Evolutionary conservation across 2,888 invertebrate species (phyloP), one percentile per base, ranked within the genome.

Genomic region (Stenoptilia bipunctidactyla): DNA sequence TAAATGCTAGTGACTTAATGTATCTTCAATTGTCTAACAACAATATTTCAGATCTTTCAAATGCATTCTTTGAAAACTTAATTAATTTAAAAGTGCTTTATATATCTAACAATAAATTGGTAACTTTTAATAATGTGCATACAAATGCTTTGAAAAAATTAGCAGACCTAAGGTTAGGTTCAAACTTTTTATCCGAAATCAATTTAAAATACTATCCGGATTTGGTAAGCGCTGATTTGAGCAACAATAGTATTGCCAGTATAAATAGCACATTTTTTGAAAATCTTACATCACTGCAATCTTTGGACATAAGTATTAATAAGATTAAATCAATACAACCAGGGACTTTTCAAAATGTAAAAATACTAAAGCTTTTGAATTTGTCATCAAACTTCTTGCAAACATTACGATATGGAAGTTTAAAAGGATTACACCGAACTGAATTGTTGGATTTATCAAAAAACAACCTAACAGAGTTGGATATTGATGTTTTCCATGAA

Each of bases 401-500:
- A 0, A 61, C 51, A 35, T 50, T 82, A 30, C 62, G 75, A 15
- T 79, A 68, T 37, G 80, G 82, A 1, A 71, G 61, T 45, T 53
- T 82, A 14, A 71, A 59, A 49, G 82, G 80, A 1, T 53, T 82
- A 6, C 60, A 71, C 39, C 66, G 55, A 47, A 68, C 66, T 0
- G 66, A 74, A 53, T 50, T 64, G 1, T 48, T 82, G 30, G 79
- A 82, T 51, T 41, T 82, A 46, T 79, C 82, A 10, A 62, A 50
- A 39, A 82, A 82, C 48, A 52, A 57, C n/a, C 58, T 82, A 9
- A 40, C 46, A 1, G 45, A 55, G 2, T 43, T 82, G 36, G 77
- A 80, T 43, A 66, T 71, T 1, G 59, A 71, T 40, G 53, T 79
- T 14, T 77, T 82, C 39, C 77, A 80, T 36, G 82, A 77, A 51